Evolutionary conservation across 2,888 invertebrate species (phyloP).

Genomic region (Trachelus tabidus): DNA sequence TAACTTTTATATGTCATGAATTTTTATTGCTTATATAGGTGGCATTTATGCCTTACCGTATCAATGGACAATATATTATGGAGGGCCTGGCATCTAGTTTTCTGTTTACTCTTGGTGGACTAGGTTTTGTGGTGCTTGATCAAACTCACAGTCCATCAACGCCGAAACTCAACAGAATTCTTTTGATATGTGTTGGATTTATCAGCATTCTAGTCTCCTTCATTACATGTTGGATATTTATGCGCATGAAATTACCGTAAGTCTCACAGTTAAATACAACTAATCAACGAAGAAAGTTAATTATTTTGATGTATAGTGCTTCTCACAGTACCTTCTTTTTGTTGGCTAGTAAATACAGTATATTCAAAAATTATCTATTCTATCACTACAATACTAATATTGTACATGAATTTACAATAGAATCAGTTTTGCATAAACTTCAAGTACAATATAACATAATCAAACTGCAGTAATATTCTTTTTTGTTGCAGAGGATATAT

Average conservation of each 20-base stretch:
- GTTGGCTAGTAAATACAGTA: background rate
- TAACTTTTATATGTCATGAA: background rate
- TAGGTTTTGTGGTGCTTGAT: slow-evolving; percentile 96
- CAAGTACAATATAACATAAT: background rate
- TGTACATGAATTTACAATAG: background rate
- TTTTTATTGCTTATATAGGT: slow-evolving; percentile 70
- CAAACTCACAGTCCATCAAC: slow-evolving; percentile 92
- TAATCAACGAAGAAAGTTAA: slow-evolving; percentile 12
- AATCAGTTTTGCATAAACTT: background rate
- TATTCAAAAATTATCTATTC: background rate
- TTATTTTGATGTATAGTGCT: background rate
- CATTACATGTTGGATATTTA: slow-evolving; percentile 96
- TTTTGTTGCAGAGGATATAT: slow-evolving; percentile 60
- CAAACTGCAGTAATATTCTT: slow-evolving; percentile 16
- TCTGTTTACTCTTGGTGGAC: slow-evolving; percentile 93
- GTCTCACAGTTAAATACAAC: slow-evolving; percentile 38
- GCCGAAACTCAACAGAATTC: slow-evolving; percentile 89
- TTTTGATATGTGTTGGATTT: slow-evolving; percentile 91
- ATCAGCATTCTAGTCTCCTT: slow-evolving; percentile 93
- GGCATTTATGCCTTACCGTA: slow-evolving; percentile 97
- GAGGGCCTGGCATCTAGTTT: slow-evolving; percentile 98
- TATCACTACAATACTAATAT: background rate
- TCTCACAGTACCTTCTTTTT: background rate
- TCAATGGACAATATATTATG: slow-evolving; percentile 99
- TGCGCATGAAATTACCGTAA: slow-evolving; percentile 96